These are phyloP conservation scores for Cynopterus brachyotis DNA, from an alignment of 2,113 vertebrate genomes.

Conservation along the genomic window DNA sequence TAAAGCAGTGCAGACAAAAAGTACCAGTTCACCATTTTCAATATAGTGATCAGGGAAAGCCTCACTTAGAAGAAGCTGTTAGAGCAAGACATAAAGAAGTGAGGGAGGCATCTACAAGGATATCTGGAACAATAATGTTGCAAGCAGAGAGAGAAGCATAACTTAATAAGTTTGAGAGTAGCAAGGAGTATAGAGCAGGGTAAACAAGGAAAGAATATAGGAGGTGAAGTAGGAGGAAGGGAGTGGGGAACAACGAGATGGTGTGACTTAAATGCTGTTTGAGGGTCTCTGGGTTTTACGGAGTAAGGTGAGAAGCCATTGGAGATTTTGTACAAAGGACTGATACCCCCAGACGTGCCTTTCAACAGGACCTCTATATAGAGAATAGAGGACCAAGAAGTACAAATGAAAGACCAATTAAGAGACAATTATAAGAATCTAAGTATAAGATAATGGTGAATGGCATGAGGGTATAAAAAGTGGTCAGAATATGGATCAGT, in stretches of 20 bases:
- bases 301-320: background rate
- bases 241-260: fast-evolving
- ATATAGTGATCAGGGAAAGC: background rate
- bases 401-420: background rate
- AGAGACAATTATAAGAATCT: background rate
- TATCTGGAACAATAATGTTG: background rate
- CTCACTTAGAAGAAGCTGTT: background rate
- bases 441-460: background rate
- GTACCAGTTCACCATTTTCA: background rate
- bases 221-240: background rate
- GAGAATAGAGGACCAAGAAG: background rate
- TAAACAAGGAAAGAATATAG: background rate
- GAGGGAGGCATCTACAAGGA: background rate
- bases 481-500: background rate
- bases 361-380: background rate
- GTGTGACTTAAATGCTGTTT: too few species aligned
- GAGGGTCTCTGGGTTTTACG: background rate
- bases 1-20: background rate
- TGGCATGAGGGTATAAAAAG: background rate
- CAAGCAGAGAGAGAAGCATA: background rate
- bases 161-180: background rate
- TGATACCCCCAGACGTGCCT: background rate
- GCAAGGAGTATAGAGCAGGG: background rate
- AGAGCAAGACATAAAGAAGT: background rate
- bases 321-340: background rate